Evolutionary conservation across 2,113 vertebrate genomes (phyloP).

Genomic region (Prunella himalayana): DNA sequence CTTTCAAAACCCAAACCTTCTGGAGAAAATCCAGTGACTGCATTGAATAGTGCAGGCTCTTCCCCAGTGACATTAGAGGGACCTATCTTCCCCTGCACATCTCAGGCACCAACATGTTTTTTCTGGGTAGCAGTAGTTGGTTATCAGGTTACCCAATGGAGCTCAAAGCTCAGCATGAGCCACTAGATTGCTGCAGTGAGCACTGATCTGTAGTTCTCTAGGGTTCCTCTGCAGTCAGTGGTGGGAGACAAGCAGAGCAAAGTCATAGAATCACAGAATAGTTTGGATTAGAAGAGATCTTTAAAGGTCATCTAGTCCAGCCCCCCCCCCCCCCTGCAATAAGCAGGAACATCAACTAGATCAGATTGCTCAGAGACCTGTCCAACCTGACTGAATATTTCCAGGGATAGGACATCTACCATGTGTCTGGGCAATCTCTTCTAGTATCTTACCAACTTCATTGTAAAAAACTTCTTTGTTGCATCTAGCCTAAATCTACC

Average conservation of each 20-base stretch:
- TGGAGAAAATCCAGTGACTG: background rate
- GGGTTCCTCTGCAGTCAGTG: background rate
- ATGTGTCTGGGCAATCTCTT: background rate
- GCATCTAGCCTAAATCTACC: background rate
- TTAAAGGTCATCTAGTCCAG: background rate
- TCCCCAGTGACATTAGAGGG: accelerated
- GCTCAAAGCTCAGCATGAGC: background rate
- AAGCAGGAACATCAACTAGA: background rate
- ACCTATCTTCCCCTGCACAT: accelerated
- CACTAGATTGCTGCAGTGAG: background rate
- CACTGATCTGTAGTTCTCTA: background rate
- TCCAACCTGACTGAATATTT: background rate
- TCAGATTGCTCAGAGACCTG: background rate
- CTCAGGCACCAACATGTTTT: too few species aligned
- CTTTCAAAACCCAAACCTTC: background rate
- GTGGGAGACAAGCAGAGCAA: background rate
- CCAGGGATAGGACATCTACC: background rate
- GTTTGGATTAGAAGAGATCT: background rate
- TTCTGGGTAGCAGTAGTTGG: background rate
- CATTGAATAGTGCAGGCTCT: background rate
- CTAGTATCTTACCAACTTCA: background rate
- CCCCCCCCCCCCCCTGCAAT: background rate
- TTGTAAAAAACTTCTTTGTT: background rate
- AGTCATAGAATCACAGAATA: background rate
- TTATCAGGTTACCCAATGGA: background rate